Evolutionary conservation across 2,113 vertebrate species (phyloP).

Genomic region (Colius striatus): DNA sequence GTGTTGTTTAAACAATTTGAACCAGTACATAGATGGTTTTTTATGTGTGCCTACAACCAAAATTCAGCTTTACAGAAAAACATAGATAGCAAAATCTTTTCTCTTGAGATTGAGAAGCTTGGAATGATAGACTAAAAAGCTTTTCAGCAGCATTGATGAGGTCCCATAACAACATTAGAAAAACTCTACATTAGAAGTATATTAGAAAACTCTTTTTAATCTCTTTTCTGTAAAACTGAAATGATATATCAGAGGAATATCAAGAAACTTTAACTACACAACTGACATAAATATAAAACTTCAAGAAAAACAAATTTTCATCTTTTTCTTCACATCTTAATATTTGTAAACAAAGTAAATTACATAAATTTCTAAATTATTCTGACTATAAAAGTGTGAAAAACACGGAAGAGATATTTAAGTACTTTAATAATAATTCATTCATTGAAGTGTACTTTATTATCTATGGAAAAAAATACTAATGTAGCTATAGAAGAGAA

Average conservation of each 20-base stretch:
- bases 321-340: not conserved
- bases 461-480: constrained; percentile 50
- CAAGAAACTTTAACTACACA: not conserved
- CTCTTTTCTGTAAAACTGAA: not conserved
- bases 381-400: not conserved
- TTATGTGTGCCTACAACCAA: not conserved
- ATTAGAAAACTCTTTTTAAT: not conserved
- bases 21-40: not conserved
- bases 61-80: not conserved
- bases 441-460: constrained; percentile 40
- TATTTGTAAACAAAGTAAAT: not conserved
- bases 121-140: not conserved
- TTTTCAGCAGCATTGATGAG: not conserved
- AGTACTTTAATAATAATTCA: not conserved
- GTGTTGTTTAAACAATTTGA: not conserved
- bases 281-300: not conserved
- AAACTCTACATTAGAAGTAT: not conserved
- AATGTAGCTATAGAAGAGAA: constrained; percentile 39
- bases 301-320: not conserved
- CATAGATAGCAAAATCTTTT: not conserved
- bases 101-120: not conserved
- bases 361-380: not conserved
- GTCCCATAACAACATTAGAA: not conserved
- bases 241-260: not conserved
- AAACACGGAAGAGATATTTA: not conserved